Conservation (phyloP, 1,140 invertebrate species). For the Teleogryllus occipitalis region DNA sequence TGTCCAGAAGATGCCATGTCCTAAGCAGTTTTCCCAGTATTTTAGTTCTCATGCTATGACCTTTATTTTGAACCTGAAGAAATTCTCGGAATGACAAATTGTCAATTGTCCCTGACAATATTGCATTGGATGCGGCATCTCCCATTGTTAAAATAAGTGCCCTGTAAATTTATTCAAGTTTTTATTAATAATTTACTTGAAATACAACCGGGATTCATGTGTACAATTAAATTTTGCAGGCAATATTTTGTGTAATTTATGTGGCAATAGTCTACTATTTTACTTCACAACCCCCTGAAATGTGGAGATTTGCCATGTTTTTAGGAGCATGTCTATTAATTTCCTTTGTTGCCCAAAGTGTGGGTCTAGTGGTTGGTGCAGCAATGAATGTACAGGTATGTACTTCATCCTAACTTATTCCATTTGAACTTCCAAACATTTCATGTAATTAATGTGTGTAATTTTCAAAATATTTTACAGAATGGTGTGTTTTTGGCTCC, state of each 20-base stretch:
- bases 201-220: no score
- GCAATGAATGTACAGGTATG: conserved; percentile 78
- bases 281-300: conserved; percentile 84
- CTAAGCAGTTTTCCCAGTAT: no score
- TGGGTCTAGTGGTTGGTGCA: conserved; percentile 89
- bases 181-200: no score
- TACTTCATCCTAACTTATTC: conserved; percentile 16
- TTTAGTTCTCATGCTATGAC: no score
- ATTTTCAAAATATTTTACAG: conserved; percentile 39
- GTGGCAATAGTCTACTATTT: conserved; percentile 90
- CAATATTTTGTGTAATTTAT: conserved; percentile 84
- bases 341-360: conserved; percentile 90
- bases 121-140: no score
- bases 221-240: conserved; percentile 41
- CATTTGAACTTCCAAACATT: background rate
- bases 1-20: no score
- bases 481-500: conserved; percentile 94
- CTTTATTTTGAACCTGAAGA: no score
- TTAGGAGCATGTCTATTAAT: conserved; percentile 79
- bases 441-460: background rate
- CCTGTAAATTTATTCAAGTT: no score
- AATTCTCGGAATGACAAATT: no score
- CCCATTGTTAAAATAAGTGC: no score
- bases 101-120: no score
- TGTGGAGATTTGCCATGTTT: conserved; percentile 81